These are phyloP conservation scores for Nothobranchius kuhntae DNA, from an alignment of 2,113 vertebrate species.

Conservation along the genomic window DNA sequence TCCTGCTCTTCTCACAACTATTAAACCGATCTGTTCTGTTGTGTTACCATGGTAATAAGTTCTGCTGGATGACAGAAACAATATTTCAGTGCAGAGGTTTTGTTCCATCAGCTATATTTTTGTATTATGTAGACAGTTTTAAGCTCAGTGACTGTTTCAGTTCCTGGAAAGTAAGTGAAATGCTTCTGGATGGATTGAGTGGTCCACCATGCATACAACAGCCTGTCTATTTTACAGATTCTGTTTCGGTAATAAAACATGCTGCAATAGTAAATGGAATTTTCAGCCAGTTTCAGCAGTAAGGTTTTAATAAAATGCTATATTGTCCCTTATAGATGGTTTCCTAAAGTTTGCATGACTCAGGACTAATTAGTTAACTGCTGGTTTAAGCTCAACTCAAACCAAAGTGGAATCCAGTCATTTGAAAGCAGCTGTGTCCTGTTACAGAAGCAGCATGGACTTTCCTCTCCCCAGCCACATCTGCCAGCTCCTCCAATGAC, in stretches of 20 bases:
- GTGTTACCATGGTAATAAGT: slow-evolving; percentile 36
- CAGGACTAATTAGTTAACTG: no score
- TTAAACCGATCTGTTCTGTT: not conserved
- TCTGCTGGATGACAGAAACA: not conserved
- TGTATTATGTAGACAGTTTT: not conserved
- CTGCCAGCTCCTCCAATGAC: no score
- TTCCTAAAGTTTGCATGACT: no score
- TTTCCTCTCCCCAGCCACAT: no score
- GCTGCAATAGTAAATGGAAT: slow-evolving; percentile 2
- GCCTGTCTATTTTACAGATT: not conserved
- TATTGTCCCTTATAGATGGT: no score
- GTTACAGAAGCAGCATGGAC: no score
- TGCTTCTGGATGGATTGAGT: slow-evolving; percentile 10
- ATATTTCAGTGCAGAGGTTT: slow-evolving; percentile 15
- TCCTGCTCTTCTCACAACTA: not conserved
- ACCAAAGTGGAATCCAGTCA: no score
- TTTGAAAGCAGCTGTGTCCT: no score
- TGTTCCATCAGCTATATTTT: not conserved
- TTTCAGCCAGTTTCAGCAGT: no score
- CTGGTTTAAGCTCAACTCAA: no score
- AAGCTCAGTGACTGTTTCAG: not conserved
- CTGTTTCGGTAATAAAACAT: not conserved
- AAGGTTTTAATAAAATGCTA: no score
- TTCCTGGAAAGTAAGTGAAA: slow-evolving; percentile 36
- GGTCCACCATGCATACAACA: not conserved